phyloP scores from a whole-genome alignment of 1,140 invertebrate species.

The Phymorhynchus buccinoides region DNA sequence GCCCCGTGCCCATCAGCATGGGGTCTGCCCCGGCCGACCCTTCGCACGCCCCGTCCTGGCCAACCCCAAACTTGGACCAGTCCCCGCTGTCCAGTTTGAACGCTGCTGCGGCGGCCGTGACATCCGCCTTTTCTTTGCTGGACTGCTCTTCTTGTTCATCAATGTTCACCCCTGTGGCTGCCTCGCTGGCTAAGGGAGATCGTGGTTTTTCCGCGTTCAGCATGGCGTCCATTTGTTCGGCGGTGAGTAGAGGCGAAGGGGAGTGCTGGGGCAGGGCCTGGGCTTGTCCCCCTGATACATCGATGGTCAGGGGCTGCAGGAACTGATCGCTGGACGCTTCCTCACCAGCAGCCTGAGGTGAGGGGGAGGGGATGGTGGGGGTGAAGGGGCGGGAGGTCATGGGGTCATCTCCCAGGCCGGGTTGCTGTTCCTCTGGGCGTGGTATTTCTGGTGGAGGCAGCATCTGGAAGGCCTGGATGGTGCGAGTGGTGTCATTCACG shows the following conservation, averaged over 20 bases:
- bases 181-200: background rate
- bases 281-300: background rate
- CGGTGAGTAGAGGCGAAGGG: background rate
- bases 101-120: background rate
- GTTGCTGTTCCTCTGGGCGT: background rate
- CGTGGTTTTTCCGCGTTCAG: background rate
- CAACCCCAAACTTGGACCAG: background rate
- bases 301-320: background rate
- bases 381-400: background rate
- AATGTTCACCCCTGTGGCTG: background rate
- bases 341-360: background rate
- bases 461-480: slow-evolving; percentile 71
- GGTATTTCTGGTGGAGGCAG: slow-evolving; percentile 39
- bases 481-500: slow-evolving; percentile 76
- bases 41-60: background rate
- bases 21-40: background rate
- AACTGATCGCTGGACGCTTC: background rate
- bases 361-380: background rate
- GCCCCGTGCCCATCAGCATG: slow-evolving; percentile 36
- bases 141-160: background rate
- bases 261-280: slow-evolving; percentile 5
- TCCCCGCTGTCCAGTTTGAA: background rate
- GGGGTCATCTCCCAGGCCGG: background rate
- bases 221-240: background rate
- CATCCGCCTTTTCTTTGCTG: background rate